Conservation (phyloP, 2,888 invertebrate genomes). For the Lasioglossum figueresi region DNA sequence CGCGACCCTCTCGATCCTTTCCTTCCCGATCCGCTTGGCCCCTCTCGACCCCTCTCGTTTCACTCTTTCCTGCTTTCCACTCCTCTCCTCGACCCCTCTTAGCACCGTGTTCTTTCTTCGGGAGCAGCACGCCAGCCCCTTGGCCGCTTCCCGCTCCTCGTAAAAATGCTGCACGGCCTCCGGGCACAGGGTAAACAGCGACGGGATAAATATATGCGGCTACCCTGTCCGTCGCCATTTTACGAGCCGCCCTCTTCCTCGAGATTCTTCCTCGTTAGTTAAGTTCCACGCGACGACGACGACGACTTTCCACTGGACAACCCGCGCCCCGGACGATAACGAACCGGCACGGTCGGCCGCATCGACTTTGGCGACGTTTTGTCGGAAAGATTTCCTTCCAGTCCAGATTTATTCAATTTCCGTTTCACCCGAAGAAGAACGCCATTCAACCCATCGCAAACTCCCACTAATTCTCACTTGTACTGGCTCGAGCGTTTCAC, state of each 20-base stretch:
- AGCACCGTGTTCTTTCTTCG: neutral
- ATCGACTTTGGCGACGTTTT: constrained; percentile 12
- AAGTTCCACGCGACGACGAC: neutral
- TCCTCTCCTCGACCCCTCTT: neutral
- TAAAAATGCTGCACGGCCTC: constrained; percentile 75
- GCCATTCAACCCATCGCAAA: neutral
- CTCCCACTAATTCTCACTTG: neutral
- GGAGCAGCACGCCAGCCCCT: constrained; percentile 11
- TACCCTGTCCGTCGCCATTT: constrained; percentile 15
- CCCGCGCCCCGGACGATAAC: constrained; percentile 3
- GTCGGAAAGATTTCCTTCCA: neutral
- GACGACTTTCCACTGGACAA: neutral
- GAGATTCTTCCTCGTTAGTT: constrained; percentile 45
- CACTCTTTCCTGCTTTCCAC: neutral
- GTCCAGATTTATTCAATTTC: neutral
- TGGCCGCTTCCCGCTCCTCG: constrained; percentile 55
- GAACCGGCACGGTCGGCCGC: constrained; percentile 15
- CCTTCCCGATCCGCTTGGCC: constrained; percentile 30
- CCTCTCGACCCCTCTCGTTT: constrained; percentile 11
- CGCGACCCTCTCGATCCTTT: constrained; percentile 39
- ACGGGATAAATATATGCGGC: constrained; percentile 64
- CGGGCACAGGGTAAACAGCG: constrained; percentile 73
- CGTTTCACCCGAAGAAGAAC: neutral
- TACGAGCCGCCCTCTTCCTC: constrained; percentile 25
- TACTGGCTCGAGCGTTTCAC: neutral